Evolutionary conservation across 1,140 invertebrate species (phyloP).

Genomic region (Euwallacea fornicatus): DNA sequence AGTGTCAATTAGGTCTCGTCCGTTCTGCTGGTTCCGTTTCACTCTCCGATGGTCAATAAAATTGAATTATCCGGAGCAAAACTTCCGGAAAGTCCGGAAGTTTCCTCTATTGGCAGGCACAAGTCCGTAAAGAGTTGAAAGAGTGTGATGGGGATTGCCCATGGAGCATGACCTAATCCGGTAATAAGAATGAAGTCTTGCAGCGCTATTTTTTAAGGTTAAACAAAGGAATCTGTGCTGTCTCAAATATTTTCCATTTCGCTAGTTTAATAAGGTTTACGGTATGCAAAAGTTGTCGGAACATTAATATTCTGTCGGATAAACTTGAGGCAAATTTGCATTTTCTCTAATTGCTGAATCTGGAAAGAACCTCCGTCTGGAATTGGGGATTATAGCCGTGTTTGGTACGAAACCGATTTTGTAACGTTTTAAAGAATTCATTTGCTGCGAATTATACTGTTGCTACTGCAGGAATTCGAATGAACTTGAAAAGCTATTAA

Average conservation of each 20-base stretch:
- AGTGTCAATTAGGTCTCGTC: conserved; percentile 3
- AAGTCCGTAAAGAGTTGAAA: not conserved
- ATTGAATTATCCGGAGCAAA: conserved; percentile 1
- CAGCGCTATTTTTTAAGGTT: not conserved
- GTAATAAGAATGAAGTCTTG: not conserved
- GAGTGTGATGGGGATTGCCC: not conserved
- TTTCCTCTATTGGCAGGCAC: not conserved
- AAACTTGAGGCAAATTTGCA: conserved; percentile 21
- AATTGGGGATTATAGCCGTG: conserved; percentile 30
- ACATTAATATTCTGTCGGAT: conserved; percentile 28
- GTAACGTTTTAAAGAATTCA: not conserved
- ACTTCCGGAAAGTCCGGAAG: conserved; percentile 1
- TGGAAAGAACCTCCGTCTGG: conserved; percentile 17
- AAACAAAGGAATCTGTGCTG: not conserved
- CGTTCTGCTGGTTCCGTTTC: not conserved
- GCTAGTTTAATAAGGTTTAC: not conserved
- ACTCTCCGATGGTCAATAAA: not conserved
- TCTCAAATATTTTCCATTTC: too few relatives aligned
- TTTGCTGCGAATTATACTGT: too few relatives aligned
- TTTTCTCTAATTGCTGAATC: conserved; percentile 24
- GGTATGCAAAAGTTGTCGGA: conserved; percentile 17
- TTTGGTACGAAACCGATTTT: conserved; percentile 24
- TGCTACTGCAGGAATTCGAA: too few relatives aligned
- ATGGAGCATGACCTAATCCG: not conserved
- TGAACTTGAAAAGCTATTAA: too few relatives aligned